Evolutionary conservation across 2,888 invertebrate genomes (phyloP).

Genomic region (Notocelia uddmanniana): DNA sequence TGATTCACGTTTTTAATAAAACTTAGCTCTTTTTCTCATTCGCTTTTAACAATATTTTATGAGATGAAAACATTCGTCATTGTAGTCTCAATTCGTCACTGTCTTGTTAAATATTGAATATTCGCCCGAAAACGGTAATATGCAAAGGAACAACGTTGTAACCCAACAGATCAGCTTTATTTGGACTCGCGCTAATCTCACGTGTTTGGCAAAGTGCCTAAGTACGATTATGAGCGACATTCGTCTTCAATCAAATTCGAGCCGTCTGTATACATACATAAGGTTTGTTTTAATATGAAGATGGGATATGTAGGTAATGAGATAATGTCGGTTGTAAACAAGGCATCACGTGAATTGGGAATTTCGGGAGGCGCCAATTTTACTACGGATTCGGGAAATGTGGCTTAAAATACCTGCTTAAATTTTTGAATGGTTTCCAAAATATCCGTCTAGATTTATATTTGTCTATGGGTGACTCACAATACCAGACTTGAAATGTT

Average conservation of each 20-base stretch:
- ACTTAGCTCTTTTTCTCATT: too few relatives aligned
- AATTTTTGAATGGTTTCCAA: conserved; percentile 25
- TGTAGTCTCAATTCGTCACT: too few relatives aligned
- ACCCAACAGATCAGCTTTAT: conserved; percentile 17
- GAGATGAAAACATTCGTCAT: too few relatives aligned
- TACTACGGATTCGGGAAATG: conserved; percentile 12
- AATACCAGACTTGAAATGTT: neutral
- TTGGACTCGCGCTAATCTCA: conserved; percentile 17
- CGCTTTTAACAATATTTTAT: too few relatives aligned
- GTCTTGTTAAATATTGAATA: too few relatives aligned
- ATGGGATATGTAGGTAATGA: conserved; percentile 2
- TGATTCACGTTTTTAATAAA: too few relatives aligned
- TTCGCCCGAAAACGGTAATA: too few relatives aligned
- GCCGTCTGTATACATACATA: neutral
- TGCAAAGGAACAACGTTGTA: neutral
- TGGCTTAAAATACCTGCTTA: conserved; percentile 8
- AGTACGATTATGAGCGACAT: conserved; percentile 10
- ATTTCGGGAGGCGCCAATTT: conserved; percentile 22
- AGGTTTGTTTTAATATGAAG: neutral
- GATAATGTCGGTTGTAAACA: conserved; percentile 37
- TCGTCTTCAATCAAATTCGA: neutral
- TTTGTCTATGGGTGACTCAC: conserved; percentile 7
- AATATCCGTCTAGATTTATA: conserved; percentile 5
- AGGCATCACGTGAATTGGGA: conserved; percentile 45
- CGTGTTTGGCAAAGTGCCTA: conserved; percentile 39